Percentiles rank a stretch among this genome's conserved stretches.
Conservation (phyloP, 2,113 vertebrate genomes). For the Tauraco erythrolophus region DNA sequence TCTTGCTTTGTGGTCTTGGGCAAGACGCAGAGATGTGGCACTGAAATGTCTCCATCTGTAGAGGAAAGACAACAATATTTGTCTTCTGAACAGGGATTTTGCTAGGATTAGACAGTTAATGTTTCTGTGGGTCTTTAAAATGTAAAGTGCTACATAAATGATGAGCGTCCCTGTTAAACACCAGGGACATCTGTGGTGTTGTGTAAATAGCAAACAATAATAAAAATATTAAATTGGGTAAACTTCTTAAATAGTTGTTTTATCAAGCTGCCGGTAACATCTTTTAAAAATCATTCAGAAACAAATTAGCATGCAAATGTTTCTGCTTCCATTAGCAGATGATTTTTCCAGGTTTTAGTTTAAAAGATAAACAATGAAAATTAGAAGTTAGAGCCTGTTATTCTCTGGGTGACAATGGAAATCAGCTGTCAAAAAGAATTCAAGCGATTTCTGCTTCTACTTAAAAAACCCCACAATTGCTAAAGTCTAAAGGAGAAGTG, state of each 20-base stretch:
- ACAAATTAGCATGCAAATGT: not conserved
- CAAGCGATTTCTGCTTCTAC: not conserved
- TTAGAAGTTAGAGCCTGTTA: not conserved
- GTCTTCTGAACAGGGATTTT: not conserved
- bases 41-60: not conserved
- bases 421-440: not conserved
- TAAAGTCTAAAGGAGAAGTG: not conserved
- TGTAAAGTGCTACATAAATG: not conserved
- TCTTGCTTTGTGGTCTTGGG: not conserved
- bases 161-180: not conserved
- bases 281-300: not conserved
- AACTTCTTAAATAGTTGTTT: not conserved
- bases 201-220: not conserved
- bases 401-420: not conserved
- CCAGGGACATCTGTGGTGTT: not conserved
- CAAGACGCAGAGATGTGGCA: not conserved
- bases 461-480: not conserved
- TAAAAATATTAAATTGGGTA: constrained; percentile 16
- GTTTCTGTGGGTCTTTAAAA: not conserved
- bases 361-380: not conserved
- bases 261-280: not conserved
- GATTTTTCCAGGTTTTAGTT: not conserved
- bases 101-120: not conserved
- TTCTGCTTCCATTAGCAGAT: constrained; percentile 2
- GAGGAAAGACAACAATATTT: not conserved